phyloP scores from a whole-genome alignment of 2,888 invertebrate species.

The Drosophila dives region DNA sequence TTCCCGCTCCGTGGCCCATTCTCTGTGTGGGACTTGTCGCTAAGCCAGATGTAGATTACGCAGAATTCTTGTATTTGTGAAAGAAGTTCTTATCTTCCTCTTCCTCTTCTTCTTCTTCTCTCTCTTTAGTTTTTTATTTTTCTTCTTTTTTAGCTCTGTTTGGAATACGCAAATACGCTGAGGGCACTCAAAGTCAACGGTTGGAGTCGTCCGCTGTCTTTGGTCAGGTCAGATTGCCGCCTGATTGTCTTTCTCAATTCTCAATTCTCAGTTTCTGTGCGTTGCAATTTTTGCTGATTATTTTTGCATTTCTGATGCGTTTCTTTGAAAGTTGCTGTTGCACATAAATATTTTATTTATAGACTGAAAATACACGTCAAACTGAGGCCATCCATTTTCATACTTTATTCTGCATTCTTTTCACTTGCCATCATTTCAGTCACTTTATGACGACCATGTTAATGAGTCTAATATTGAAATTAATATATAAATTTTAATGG shows the following conservation, averaged over 20 bases:
- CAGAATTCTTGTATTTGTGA: slow-evolving; percentile 62
- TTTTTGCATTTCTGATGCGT: slow-evolving; percentile 78
- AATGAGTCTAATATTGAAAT: slow-evolving; percentile 80
- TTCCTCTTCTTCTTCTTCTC: not conserved
- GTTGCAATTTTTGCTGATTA: slow-evolving; percentile 65
- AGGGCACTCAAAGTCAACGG: slow-evolving; percentile 66
- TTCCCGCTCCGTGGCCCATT: slow-evolving; percentile 31
- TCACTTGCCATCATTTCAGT: not conserved
- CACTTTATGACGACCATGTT: slow-evolving; percentile 56
- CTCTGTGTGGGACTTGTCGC: slow-evolving; percentile 37
- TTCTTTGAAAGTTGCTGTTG: slow-evolving; percentile 54
- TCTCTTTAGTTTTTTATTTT: too few species aligned
- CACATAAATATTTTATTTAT: slow-evolving; percentile 65
- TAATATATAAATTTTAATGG: slow-evolving; percentile 73
- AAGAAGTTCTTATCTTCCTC: slow-evolving; percentile 29
- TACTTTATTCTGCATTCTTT: slow-evolving; percentile 1
- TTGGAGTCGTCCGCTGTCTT: slow-evolving; percentile 32
- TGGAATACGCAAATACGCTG: slow-evolving; percentile 62
- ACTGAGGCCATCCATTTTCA: slow-evolving; percentile 23
- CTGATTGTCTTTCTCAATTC: slow-evolving; percentile 47
- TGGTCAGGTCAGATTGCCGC: slow-evolving; percentile 44
- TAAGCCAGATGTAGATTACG: slow-evolving; percentile 76
- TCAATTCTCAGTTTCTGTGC: slow-evolving; percentile 6
- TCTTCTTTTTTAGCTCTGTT: slow-evolving; percentile 12
- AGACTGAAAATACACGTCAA: slow-evolving; percentile 44